Percentiles rank a stretch among this genome's conserved stretches.
phyloP scores from a whole-genome alignment of 2,888 invertebrate species.

The Phalangium opilio region DNA sequence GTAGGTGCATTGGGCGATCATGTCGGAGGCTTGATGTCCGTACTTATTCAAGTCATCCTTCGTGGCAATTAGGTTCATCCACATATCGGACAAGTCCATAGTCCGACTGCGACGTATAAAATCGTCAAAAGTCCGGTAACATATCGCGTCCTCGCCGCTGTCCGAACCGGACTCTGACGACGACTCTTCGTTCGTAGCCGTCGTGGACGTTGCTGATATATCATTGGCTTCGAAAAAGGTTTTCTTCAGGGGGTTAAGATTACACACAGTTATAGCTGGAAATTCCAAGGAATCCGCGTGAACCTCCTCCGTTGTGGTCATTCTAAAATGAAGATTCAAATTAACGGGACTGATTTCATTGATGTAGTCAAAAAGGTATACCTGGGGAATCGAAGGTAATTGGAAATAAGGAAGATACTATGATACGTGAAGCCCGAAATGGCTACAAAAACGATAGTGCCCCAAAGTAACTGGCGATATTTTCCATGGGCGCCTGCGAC shows the following conservation, averaged over 20 bases:
- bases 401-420: slow-evolving; percentile 13
- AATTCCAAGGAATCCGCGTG: slow-evolving; percentile 13
- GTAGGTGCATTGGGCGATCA: slow-evolving; percentile 22
- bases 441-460: slow-evolving; percentile 10
- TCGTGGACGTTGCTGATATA: not conserved
- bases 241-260: slow-evolving; percentile 15
- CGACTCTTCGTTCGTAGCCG: not conserved
- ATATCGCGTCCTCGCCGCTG: slow-evolving; percentile 2
- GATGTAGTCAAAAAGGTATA: too few relatives aligned
- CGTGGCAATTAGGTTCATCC: slow-evolving; percentile 16
- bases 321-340: not conserved
- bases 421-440: slow-evolving; percentile 14
- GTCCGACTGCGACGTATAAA: slow-evolving; percentile 14
- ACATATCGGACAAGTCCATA: slow-evolving; percentile 17
- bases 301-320: slow-evolving; percentile 16
- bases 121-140: slow-evolving; percentile 14
- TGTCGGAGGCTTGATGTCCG: slow-evolving; percentile 20
- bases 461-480: slow-evolving; percentile 12
- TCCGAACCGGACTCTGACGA: not conserved
- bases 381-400: slow-evolving; percentile 15
- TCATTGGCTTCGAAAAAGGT: slow-evolving; percentile 3
- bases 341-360: too few relatives aligned
- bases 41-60: slow-evolving; percentile 14
- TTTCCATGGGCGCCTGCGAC: slow-evolving; percentile 8
- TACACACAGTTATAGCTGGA: slow-evolving; percentile 15